Evolutionary conservation across 2,888 invertebrate genomes (phyloP).

Genomic region (Plagodis dolabraria): DNA sequence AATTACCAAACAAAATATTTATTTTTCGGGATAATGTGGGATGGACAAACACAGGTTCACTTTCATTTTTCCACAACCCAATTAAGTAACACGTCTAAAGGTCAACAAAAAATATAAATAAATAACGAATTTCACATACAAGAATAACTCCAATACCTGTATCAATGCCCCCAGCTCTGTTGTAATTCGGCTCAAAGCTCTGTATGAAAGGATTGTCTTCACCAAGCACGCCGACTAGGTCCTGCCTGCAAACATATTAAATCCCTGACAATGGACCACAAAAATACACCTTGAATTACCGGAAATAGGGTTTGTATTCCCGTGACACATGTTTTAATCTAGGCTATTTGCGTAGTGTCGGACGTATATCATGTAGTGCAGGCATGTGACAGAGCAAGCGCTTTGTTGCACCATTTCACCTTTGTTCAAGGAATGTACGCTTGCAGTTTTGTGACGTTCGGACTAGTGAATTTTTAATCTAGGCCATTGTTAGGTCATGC

Average conservation of each 20-base stretch:
- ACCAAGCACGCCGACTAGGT: constrained; percentile 80
- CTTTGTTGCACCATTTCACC: constrained; percentile 1
- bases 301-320: constrained; percentile 13
- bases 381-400: background rate
- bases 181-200: constrained; percentile 81
- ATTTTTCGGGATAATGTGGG: no score
- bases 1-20: no score
- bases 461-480: background rate
- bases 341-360: background rate
- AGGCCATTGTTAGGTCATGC: background rate
- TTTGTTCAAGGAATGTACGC: background rate
- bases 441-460: background rate
- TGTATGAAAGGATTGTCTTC: constrained; percentile 81
- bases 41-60: no score
- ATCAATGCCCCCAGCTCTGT: constrained; percentile 73
- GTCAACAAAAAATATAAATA: no score
- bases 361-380: background rate
- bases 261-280: background rate
- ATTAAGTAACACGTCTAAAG: no score
- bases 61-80: no score
- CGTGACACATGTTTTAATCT: background rate
- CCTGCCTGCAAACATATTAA: constrained; percentile 64
- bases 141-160: constrained; percentile 58
- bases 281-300: background rate
- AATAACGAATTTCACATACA: background rate